These are phyloP conservation scores for Ambastaia sidthimunki DNA, from an alignment of 2,797 vertebrate genomes.

Conservation along the genomic window DNA sequence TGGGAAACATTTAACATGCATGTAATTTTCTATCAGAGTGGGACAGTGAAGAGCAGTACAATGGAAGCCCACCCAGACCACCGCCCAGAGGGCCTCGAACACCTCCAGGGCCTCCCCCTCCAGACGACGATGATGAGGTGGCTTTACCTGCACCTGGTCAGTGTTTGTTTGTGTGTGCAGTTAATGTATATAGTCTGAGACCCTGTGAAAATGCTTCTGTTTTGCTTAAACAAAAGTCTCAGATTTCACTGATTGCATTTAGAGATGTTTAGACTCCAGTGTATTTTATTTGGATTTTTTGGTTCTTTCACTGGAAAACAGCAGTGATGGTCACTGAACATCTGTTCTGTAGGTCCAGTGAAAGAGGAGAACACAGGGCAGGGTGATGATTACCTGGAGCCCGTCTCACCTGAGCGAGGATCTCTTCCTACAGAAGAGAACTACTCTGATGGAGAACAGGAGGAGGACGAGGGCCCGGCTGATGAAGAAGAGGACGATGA, in stretches of 20 bases:
- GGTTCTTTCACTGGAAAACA: not conserved
- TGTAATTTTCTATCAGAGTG: constrained; percentile 77
- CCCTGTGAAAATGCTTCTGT: not conserved
- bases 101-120: constrained; percentile 95
- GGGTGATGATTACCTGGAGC: constrained; percentile 92
- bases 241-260: not conserved
- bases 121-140: constrained; percentile 97
- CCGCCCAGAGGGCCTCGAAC: constrained; percentile 95
- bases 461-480: constrained; percentile 89
- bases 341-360: constrained; percentile 74
- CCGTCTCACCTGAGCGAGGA: constrained; percentile 92
- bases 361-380: constrained; percentile 89
- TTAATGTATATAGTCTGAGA: not conserved
- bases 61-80: constrained; percentile 95
- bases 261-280: not conserved
- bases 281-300: not conserved
- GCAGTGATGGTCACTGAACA: not conserved
- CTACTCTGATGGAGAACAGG: constrained; percentile 91
- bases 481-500: constrained; percentile 90
- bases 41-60: constrained; percentile 97
- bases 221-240: not conserved
- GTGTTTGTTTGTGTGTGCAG: constrained; percentile 6
- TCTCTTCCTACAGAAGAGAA: constrained; percentile 89
- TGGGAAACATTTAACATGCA: not conserved
- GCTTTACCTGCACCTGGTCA: constrained; percentile 88